Base-by-base conservation (phyloP, 2,113 vertebrate genomes). In the Gasterosteus nipponicus region DNA sequence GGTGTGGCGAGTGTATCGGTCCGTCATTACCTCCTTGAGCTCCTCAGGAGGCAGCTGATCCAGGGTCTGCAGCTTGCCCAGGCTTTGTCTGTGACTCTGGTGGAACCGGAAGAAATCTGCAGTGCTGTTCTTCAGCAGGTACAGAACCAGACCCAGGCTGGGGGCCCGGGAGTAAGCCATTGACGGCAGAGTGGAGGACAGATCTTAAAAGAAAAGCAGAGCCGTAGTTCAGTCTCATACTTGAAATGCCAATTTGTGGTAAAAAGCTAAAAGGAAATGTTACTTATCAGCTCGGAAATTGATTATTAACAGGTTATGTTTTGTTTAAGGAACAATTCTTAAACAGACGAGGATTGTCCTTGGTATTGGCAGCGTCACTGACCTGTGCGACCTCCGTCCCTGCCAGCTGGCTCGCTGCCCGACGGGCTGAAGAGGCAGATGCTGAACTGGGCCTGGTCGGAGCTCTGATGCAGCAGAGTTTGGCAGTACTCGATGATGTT, bases 401-500 rank as follows among this genome's bases (percentile, higher is more conserved):
- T 90, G 88, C 96, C 96, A 59, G 95, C 89, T 42, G 94, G 95
- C 81, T 99, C 98, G 8, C 93, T 96, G 73, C 97, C 94, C 35
- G 95, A 96, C 0, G 97, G 96, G 89, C 96, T 98, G 89, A 99
- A 99, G 81, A 99, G 96, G 86, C 97, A 99, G 82, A 97, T 90
- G 2, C 94, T 89, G 70, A 96, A 96, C 94, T 98, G 96, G 57
- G 97, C 95, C 75, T 93, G 93, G 1, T 94, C 73, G 5, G 96
- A 96, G 4, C 94, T 97, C 86, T 98, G 97, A 59, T 98, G 88
- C 91, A 99, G 96, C 51, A 99, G 94, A 0, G 95, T 94, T 70
- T 98, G 96, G 88, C 97, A 99, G 88, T 99, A 98, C 87, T 99
- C 97, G 96, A 99, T 97, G 77, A 99, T 96, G 0, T 99, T 99